Conservation (phyloP, 1,140 invertebrate genomes). For the Pseudoatta argentina region DNA sequence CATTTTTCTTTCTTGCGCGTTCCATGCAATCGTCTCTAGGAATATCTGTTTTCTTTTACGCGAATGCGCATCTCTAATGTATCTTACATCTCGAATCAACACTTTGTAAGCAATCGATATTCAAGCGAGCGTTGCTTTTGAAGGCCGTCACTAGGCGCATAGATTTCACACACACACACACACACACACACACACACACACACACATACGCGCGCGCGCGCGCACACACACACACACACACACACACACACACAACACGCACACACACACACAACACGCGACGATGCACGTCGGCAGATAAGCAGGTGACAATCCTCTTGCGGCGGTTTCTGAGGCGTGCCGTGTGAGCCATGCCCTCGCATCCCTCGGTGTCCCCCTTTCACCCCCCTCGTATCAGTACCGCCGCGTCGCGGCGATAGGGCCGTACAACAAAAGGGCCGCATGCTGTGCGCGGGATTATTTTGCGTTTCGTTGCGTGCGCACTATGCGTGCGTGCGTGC, state of each 20-base stretch:
- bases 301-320: slow-evolving; percentile 86
- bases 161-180: slow-evolving; percentile 58
- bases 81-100: slow-evolving; percentile 22
- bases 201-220: no score
- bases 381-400: slow-evolving; percentile 68
- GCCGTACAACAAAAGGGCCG: slow-evolving; percentile 79
- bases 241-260: slow-evolving; percentile 10
- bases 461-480: slow-evolving; percentile 77
- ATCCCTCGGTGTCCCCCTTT: slow-evolving; percentile 51
- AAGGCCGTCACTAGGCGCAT: slow-evolving; percentile 53
- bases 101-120: slow-evolving; percentile 35
- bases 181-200: no score
- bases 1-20: not conserved
- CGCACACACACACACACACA: slow-evolving; percentile 15
- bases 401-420: slow-evolving; percentile 69
- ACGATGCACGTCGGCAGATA: slow-evolving; percentile 74
- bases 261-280: not conserved
- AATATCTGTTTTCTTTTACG: not conserved
- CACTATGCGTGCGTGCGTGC: slow-evolving; percentile 71
- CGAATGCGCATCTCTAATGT: not conserved
- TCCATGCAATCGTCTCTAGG: no score
- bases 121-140: slow-evolving; percentile 48
- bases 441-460: slow-evolving; percentile 81
- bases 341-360: slow-evolving; percentile 66
- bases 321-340: slow-evolving; percentile 81